A percentile compares a stretch with the other conserved stretches of the same genome.
These are phyloP conservation scores for Orthosia gracilis DNA, from an alignment of 2,888 invertebrate genomes.

Conservation along the genomic window DNA sequence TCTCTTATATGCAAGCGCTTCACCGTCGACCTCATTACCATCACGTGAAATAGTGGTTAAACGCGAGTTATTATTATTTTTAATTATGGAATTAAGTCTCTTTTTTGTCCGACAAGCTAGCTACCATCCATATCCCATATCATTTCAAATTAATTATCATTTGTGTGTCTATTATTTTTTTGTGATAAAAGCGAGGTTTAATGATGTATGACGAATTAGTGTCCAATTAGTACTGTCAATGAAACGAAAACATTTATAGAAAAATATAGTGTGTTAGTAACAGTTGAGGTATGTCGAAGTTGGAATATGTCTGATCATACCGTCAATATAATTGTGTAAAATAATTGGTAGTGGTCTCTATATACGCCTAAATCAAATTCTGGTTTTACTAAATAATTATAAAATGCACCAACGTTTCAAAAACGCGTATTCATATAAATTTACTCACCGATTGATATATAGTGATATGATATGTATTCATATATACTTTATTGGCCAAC, in stretches of 20 bases:
- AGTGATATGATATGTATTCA: too few relatives aligned
- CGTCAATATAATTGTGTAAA: not conserved
- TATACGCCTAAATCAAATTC: too few relatives aligned
- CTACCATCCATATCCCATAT: not conserved
- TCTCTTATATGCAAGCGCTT: too few relatives aligned
- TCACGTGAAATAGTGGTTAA: too few relatives aligned
- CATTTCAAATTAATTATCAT: not conserved
- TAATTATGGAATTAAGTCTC: too few relatives aligned
- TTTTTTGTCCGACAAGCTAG: not conserved
- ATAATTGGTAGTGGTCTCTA: too few relatives aligned
- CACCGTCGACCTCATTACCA: too few relatives aligned
- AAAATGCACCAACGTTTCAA: not conserved
- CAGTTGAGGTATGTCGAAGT: not conserved
- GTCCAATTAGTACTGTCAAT: slow-evolving; percentile 16
- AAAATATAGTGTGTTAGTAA: not conserved
- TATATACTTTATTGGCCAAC: too few relatives aligned
- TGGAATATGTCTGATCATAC: not conserved
- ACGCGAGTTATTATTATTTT: too few relatives aligned
- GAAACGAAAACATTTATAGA: slow-evolving; percentile 21
- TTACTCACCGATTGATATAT: too few relatives aligned
- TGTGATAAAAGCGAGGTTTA: not conserved
- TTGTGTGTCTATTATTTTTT: not conserved
- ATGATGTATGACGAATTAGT: slow-evolving; percentile 16
- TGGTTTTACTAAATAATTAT: too few relatives aligned
- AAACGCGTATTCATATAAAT: too few relatives aligned